Percentiles rank a stretch among this genome's conserved stretches.
These are phyloP conservation scores for Uria lomvia DNA, from an alignment of 2,113 vertebrate genomes.

Conservation along the genomic window DNA sequence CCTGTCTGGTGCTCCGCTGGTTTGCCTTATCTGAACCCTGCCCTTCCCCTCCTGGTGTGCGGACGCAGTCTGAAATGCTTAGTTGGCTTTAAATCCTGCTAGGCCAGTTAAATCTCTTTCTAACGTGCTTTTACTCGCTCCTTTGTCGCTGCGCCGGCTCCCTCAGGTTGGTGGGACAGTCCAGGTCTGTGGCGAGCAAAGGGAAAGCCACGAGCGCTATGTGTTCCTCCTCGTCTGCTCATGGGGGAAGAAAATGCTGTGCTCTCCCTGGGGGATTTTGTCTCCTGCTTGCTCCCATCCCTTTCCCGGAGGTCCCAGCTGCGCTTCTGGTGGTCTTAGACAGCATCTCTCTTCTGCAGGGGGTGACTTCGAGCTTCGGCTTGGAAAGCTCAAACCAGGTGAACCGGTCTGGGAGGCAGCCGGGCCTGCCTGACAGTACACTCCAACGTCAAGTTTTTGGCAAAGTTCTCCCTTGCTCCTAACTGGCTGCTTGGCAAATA, in stretches of 20 bases:
- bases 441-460: not conserved
- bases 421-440: not conserved
- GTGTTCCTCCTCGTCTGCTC: not conserved
- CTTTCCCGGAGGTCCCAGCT: not conserved
- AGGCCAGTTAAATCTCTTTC: not conserved
- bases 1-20: not conserved
- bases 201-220: not conserved
- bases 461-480: not conserved
- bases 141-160: not conserved
- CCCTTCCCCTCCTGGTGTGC: not conserved
- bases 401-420: conserved; percentile 59
- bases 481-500: not conserved
- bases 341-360: not conserved
- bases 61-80: not conserved
- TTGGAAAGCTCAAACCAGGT: conserved; percentile 15
- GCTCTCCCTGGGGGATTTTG: not conserved
- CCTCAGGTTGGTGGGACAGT: not conserved
- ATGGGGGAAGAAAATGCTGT: not conserved
- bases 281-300: accelerated
- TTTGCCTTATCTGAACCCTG: conserved; percentile 17
- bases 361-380: not conserved
- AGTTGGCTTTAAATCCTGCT: conserved; percentile 26
- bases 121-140: not conserved
- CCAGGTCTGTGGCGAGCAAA: not conserved
- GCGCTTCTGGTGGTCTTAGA: not conserved